phyloP scores from a whole-genome alignment of 1,140 invertebrate genomes.

The Brachionus koreanus region DNA sequence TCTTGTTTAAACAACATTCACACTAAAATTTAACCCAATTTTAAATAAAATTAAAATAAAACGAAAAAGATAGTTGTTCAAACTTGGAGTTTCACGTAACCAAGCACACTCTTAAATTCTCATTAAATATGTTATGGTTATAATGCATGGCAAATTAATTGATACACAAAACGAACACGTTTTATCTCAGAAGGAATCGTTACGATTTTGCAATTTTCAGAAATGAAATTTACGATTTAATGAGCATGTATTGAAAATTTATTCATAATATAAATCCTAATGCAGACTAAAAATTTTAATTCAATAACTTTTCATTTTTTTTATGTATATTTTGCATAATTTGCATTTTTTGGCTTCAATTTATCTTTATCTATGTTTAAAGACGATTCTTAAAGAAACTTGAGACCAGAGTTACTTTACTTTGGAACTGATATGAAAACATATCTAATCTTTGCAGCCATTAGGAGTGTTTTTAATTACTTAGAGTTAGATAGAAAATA shows the following conservation, averaged over 20 bases:
- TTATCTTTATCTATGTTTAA: conserved; percentile 15
- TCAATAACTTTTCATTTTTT: not conserved
- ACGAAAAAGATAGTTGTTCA: not conserved
- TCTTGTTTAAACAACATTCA: conserved; percentile 6
- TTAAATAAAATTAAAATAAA: not conserved
- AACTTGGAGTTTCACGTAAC: not conserved
- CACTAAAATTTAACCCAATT: not conserved
- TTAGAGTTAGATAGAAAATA: not conserved
- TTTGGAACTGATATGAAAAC: conserved; percentile 19
- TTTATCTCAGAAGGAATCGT: not conserved
- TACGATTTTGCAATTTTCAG: not conserved
- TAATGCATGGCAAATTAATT: conserved; percentile 15
- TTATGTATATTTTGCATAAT: conserved; percentile 20
- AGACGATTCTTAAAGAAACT: conserved; percentile 7
- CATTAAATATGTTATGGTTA: conserved; percentile 9
- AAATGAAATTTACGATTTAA: not conserved
- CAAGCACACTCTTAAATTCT: not conserved
- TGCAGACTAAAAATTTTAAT: not conserved
- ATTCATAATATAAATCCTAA: not conserved
- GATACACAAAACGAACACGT: not conserved
- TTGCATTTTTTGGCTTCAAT: conserved; percentile 17
- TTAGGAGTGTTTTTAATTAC: conserved; percentile 10
- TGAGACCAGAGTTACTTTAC: not conserved
- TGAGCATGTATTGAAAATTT: not conserved
- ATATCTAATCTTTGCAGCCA: conserved; percentile 18